A percentile compares a stretch with the other conserved stretches of the same genome.
These are phyloP conservation scores for Champsocephalus esox DNA, from an alignment of 2,797 vertebrate species.

Conservation along the genomic window DNA sequence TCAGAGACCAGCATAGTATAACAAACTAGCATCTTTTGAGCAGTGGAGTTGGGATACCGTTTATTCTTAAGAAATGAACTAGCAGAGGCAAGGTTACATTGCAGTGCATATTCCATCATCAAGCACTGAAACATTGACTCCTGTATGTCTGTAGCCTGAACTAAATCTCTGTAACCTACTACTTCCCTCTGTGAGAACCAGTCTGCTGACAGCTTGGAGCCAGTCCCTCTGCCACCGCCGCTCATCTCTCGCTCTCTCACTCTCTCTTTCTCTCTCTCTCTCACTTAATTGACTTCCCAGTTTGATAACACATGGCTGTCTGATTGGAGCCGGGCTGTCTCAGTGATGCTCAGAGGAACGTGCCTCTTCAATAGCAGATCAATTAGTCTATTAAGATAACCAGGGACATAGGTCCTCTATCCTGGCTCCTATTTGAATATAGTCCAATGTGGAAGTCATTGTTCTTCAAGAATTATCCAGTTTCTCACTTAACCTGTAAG, in stretches of 20 bases:
- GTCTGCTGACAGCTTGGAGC: conserved; percentile 83
- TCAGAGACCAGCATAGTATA: too few relatives aligned
- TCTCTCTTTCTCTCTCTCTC: conserved; percentile 49
- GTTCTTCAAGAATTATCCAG: conserved; percentile 32
- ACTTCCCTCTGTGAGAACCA: conserved; percentile 72
- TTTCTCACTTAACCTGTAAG: conserved; percentile 17
- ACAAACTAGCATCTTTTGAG: neutral
- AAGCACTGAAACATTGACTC: conserved; percentile 65
- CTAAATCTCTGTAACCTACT: conserved; percentile 67
- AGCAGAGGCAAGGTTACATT: conserved; percentile 52
- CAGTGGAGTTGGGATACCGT: too few relatives aligned
- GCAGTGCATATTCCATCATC: conserved; percentile 57
- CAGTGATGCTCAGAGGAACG: conserved; percentile 84
- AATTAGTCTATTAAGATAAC: conserved; percentile 88
- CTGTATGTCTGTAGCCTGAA: conserved; percentile 66
- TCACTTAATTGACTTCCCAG: conserved; percentile 86
- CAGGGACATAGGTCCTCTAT: conserved; percentile 76
- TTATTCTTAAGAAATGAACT: conserved; percentile 3
- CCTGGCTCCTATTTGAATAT: conserved; percentile 64
- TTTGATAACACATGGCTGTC: conserved; percentile 87
- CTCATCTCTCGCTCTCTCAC: conserved; percentile 31
- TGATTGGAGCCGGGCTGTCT: conserved; percentile 87
- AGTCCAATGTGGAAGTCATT: conserved; percentile 39
- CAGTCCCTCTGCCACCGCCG: conserved; percentile 62
- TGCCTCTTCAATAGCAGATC: conserved; percentile 86